phyloP scores from a whole-genome alignment of 2,797 vertebrate genomes.

The Protonibea diacanthus region DNA sequence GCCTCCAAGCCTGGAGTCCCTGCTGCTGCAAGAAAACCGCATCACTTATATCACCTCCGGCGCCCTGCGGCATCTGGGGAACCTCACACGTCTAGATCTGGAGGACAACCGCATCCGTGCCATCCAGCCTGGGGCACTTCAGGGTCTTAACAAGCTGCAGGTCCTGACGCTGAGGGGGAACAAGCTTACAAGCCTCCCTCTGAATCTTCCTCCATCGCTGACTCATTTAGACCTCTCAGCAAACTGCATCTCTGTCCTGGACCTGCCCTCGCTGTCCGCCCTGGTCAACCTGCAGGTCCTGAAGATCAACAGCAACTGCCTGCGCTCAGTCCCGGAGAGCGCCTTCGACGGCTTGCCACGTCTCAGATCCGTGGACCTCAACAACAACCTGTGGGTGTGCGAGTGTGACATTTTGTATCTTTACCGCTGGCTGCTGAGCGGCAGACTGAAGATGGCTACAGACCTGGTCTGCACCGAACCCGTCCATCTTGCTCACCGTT shows the following conservation, averaged over 20 bases:
- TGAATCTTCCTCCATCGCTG: slow-evolving; percentile 80
- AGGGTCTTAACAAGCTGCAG: slow-evolving; percentile 76
- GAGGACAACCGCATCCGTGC: slow-evolving; percentile 85
- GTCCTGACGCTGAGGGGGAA: slow-evolving; percentile 84
- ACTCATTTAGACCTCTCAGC: slow-evolving; percentile 83
- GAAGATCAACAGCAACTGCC: slow-evolving; percentile 87
- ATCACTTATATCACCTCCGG: slow-evolving; percentile 86
- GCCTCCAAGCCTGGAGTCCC: slow-evolving; percentile 84
- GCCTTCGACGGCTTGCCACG: slow-evolving; percentile 80
- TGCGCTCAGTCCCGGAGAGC: slow-evolving; percentile 82
- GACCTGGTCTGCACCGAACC: slow-evolving; percentile 84
- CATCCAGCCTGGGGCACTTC: slow-evolving; percentile 84
- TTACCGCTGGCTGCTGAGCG: slow-evolving; percentile 84
- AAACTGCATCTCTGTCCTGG: slow-evolving; percentile 85
- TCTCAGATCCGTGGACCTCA: slow-evolving; percentile 80
- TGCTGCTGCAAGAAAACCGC: slow-evolving; percentile 86
- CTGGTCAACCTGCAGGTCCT: slow-evolving; percentile 85
- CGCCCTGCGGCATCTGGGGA: slow-evolving; percentile 79
- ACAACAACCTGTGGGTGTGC: slow-evolving; percentile 85
- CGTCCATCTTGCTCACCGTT: slow-evolving; percentile 79
- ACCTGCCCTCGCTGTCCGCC: slow-evolving; percentile 76
- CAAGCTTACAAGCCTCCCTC: slow-evolving; percentile 77
- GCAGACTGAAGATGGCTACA: slow-evolving; percentile 78
- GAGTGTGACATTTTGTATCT: slow-evolving; percentile 87
- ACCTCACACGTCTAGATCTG: slow-evolving; percentile 85